Evolutionary conservation across 1,140 invertebrate genomes (phyloP).

Genomic region (Hesperophylax magnus): DNA sequence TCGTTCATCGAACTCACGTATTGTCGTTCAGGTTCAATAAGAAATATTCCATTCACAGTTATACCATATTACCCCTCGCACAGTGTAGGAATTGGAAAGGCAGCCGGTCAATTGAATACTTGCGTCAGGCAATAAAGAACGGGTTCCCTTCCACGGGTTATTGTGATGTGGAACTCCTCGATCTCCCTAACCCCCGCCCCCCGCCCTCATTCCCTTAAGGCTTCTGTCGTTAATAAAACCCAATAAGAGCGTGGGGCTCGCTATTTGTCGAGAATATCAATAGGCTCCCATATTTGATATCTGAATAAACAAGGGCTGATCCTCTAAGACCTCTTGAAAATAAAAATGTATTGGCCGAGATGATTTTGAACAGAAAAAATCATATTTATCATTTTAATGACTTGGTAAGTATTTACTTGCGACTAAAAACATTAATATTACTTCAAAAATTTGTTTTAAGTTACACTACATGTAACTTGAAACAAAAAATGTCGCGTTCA

Average conservation of each 20-base stretch:
- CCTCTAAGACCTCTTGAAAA: not conserved
- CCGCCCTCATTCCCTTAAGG: not conserved
- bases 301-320: not conserved
- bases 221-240: slow-evolving; percentile 39
- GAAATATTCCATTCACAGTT: not conserved
- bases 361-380: slow-evolving; percentile 2
- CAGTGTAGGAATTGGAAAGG: slow-evolving; percentile 19
- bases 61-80: not conserved
- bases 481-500: too few species aligned
- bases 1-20: not conserved
- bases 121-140: slow-evolving; percentile 1
- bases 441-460: too few species aligned
- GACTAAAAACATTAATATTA: too few species aligned
- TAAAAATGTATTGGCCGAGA: not conserved
- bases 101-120: slow-evolving; percentile 35
- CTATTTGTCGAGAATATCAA: slow-evolving; percentile 33
- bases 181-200: too few species aligned
- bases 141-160: not conserved
- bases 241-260: slow-evolving; percentile 16
- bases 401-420: too few species aligned
- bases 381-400: too few species aligned
- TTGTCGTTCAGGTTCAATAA: slow-evolving; percentile 1
- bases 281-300: slow-evolving; percentile 26
- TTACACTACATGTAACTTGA: too few species aligned
- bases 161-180: too few species aligned